Conservation (phyloP, 2,113 vertebrate genomes). For the Numenius arquata region DNA sequence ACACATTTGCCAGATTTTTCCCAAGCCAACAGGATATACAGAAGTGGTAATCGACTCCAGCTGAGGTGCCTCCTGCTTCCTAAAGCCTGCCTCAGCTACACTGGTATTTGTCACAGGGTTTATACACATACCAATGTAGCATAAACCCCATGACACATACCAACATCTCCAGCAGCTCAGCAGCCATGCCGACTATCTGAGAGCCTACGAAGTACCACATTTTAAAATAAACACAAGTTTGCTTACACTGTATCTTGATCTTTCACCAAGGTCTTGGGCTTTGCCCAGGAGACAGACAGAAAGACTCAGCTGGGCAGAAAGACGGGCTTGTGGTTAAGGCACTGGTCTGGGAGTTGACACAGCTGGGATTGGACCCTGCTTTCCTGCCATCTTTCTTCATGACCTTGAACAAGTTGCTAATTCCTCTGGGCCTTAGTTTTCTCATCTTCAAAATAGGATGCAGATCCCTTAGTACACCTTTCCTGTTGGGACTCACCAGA, state of each 20-base stretch:
- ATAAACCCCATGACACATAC: background rate
- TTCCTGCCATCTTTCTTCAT: background rate
- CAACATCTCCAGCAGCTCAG: background rate
- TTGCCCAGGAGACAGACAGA: slow-evolving; percentile 50
- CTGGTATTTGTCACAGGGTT: slow-evolving; percentile 16
- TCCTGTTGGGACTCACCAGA: background rate
- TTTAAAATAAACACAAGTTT: slow-evolving; percentile 53
- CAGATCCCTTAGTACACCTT: background rate
- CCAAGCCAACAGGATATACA: background rate
- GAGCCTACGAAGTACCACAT: background rate
- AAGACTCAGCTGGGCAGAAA: slow-evolving; percentile 12
- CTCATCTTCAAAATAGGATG: background rate
- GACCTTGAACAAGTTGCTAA: background rate
- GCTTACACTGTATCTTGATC: slow-evolving; percentile 50
- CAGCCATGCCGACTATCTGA: background rate
- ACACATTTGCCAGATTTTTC: slow-evolving; percentile 31
- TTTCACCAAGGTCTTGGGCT: background rate
- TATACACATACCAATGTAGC: background rate
- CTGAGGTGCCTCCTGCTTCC: slow-evolving; percentile 25
- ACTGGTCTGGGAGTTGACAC: slow-evolving; percentile 40
- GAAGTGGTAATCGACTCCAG: slow-evolving; percentile 21
- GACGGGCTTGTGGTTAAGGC: slow-evolving; percentile 34
- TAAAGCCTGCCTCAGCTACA: background rate
- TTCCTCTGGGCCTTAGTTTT: background rate
- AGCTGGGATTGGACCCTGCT: slow-evolving; percentile 18